Evolutionary conservation across 1,140 invertebrate genomes (phyloP), one percentile per base, ranked within the genome.

Genomic region (Palaemon carinicauda): DNA sequence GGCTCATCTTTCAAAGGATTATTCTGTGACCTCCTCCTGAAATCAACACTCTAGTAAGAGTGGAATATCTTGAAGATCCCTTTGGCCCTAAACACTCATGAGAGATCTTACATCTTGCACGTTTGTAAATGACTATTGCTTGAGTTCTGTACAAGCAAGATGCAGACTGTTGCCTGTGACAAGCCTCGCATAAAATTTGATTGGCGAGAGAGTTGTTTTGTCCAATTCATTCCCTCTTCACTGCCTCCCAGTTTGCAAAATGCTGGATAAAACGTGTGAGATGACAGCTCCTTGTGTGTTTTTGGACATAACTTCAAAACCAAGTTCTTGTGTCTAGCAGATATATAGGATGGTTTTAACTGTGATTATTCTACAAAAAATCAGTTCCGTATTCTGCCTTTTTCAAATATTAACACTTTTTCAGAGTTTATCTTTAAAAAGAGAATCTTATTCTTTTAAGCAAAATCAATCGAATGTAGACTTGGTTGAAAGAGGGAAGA

Each of bases 1-100:
- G 91, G 96, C 95, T 27, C 95, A 96, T 91, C 93, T 96, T 19
- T 82, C 87, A n/a, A 88, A 89, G 78, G 86, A 88, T 41, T 87
- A 88, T 33, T 53, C 75, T 19, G 60, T 65, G 19, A 73, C 69
- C 21, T 80, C 78, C 15, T 53, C 77, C n/a, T 27, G 77, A 53
- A 79, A 50, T 52, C 24, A 27, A n/a, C 21, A 24, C 21, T 51
- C 50, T 53, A 53, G 41, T 54, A 53, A 52, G 50, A 54, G 51
- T 31, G 27, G 24, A 33, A 31, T 60, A n/a, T 65, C 79, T 80
- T 80, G 52, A 27, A n/a, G 27, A 3, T n/a, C 79, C 17, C n/a
- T 56, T 29, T 80, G 31, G 15, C 15, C 50, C 50, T 24, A 31
- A 31, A 31, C 24, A 41, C 41, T 1, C 41, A 9, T 41, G 41